Evolutionary conservation across 1,140 invertebrate genomes (phyloP), one percentile per base, ranked within the genome.

Genomic region (Drosophila sp.): DNA sequence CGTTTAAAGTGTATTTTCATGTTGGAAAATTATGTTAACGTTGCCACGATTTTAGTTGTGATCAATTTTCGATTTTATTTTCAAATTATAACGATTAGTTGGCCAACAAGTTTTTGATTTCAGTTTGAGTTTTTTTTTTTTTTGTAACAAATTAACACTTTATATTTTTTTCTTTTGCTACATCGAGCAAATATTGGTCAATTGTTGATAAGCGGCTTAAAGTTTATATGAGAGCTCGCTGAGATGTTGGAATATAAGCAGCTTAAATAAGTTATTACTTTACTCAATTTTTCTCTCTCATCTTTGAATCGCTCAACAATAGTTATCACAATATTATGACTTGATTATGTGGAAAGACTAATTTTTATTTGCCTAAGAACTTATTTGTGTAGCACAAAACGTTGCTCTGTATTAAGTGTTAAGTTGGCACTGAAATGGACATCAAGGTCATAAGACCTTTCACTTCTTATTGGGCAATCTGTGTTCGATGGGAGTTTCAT

Each of bases 261-360:
- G 72, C 72, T 74, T 74, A 74, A 53, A 38, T 70, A 56, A 16
- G 38, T 38, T 54, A 36, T 29, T 41, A 16, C 46, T 14, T 62
- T 65, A 70, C 50, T 65, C 16, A n/a, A 14, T 48, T 27, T 34
- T 14, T 13, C 34, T 21, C 45, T 56, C 27, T 29, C 34, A 36
- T 36, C 3, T 36, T 36, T 57, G 40, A 21, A 56, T 65, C 29
- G 40, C 27, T 46, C 25, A 45, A 76, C 73, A 76, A 84, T 65
- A 74, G 64, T 76, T 79, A 80, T 83, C 83, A 83, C 76, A 89
- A 89, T 89, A 78, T 89, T 89, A 89, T 89, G 83, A 89, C 83
- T 89, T 89, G 83, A 89, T 89, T 89, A 89, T 89, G 83, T 61
- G 69, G 69, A 89, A 89, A 89, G 69, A 89, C 83, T 77, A 83